Percentiles rank a stretch among this genome's conserved stretches.
These are phyloP conservation scores for Callorhinus ursinus DNA, from an alignment of 2,113 vertebrate genomes.

Conservation along the genomic window DNA sequence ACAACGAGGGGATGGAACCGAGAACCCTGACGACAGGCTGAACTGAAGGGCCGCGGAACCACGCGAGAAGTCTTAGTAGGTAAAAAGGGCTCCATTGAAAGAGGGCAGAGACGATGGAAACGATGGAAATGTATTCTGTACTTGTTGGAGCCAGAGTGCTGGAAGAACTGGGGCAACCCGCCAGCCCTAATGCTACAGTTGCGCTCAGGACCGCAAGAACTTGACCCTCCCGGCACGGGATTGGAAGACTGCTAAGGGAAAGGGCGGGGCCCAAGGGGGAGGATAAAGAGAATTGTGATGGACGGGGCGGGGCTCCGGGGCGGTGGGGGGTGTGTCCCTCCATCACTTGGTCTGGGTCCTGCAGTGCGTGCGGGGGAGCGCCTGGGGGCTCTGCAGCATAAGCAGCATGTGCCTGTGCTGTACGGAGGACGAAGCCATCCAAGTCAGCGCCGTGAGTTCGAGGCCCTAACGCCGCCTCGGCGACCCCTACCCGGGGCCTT, in stretches of 20 bases:
- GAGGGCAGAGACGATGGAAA: background rate
- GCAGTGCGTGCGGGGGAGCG: fast-evolving
- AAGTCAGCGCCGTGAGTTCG: slow-evolving; percentile 69
- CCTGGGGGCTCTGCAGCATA: background rate
- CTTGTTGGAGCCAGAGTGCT: background rate
- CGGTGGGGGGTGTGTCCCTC: fast-evolving
- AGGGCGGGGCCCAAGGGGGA: background rate
- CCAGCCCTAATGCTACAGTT: background rate
- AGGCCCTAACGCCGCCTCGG: fast-evolving
- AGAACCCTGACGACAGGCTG: background rate
- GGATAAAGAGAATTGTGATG: slow-evolving; percentile 69
- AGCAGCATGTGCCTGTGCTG: slow-evolving; percentile 59
- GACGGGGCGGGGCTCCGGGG: fast-evolving
- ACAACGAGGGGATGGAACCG: background rate
- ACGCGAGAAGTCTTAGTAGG: background rate
- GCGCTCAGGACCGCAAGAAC: fast-evolving
- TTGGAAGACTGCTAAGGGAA: background rate
- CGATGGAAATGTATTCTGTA: background rate
- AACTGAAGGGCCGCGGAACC: background rate
- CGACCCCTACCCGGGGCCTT: fast-evolving
- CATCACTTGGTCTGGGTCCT: fast-evolving
- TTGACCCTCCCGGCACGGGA: fast-evolving
- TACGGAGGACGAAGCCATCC: background rate
- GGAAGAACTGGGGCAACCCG: no score
- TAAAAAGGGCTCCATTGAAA: background rate